Evolutionary conservation across 2,797 vertebrate species (phyloP).

Genomic region (Myiotriccus ornatus): DNA sequence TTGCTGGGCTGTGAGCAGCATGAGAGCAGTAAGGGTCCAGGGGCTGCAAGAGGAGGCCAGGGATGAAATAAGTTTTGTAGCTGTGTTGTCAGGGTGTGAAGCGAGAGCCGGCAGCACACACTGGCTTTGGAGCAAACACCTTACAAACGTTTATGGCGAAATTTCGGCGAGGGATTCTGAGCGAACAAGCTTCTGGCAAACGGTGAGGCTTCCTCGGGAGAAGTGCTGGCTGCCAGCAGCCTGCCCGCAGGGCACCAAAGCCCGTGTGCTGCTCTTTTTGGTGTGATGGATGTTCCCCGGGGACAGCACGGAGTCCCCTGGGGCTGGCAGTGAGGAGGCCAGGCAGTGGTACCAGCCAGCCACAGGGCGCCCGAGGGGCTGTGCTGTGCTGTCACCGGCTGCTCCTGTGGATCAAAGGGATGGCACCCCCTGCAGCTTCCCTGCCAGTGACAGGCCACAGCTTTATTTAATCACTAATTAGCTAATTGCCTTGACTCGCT

Average conservation of each 20-base stretch:
- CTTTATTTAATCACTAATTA: conserved; percentile 38
- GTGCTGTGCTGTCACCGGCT: background rate
- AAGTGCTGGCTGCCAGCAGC: background rate
- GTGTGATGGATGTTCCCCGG: background rate
- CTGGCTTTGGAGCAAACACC: fast-evolving
- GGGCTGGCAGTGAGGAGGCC: background rate
- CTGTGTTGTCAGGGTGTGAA: fast-evolving
- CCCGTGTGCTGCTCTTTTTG: background rate
- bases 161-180: background rate
- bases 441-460: background rate
- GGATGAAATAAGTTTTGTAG: background rate
- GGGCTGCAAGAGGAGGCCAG: background rate
- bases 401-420: background rate
- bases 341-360: background rate
- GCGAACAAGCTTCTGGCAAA: background rate
- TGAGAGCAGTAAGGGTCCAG: background rate
- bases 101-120: background rate
- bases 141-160: fast-evolving
- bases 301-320: background rate
- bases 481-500: background rate
- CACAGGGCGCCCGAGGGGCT: fast-evolving
- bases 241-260: background rate
- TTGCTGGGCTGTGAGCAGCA: background rate
- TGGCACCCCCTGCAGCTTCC: background rate
- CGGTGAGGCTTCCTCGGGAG: fast-evolving